These are phyloP conservation scores for Iselma pallidipennis DNA, from an alignment of 2,888 invertebrate species.

Conservation along the genomic window DNA sequence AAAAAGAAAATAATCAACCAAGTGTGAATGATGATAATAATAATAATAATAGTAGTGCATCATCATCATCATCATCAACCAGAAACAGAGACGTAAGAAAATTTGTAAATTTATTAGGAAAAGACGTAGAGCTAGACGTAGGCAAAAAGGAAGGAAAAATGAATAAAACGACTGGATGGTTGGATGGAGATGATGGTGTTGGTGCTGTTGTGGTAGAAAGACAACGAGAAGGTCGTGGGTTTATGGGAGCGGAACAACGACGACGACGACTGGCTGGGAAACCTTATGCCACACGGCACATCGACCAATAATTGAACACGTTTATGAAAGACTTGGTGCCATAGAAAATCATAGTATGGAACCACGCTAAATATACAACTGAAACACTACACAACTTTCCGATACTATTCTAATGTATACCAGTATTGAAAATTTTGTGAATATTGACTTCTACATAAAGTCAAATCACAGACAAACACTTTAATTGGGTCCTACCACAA, in stretches of 20 bases:
- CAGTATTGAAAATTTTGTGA: too few species aligned
- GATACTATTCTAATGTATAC: too few species aligned
- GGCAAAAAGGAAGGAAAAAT: background rate
- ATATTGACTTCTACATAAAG: too few species aligned
- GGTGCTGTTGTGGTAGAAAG: slow-evolving; percentile 24
- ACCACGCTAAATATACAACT: background rate
- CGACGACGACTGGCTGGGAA: background rate
- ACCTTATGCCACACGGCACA: background rate
- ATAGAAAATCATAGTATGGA: background rate
- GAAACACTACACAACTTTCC: too few species aligned
- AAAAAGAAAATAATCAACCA: slow-evolving; percentile 28
- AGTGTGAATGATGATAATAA: slow-evolving; percentile 30
- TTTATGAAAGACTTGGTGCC: background rate
- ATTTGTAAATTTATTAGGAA: slow-evolving; percentile 39
- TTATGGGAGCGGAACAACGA: slow-evolving; percentile 31
- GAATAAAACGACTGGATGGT: slow-evolving; percentile 1
- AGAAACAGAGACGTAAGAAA: too few species aligned
- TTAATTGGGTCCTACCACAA: too few species aligned
- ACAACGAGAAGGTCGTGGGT: slow-evolving; percentile 35
- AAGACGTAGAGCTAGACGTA: slow-evolving; percentile 2
- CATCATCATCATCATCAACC: too few species aligned
- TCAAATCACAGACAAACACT: too few species aligned
- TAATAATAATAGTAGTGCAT: too few species aligned
- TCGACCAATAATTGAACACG: background rate
- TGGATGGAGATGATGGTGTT: slow-evolving; percentile 5